Conservation (phyloP, 1,140 invertebrate genomes). For the Drosophila nasuta region DNA sequence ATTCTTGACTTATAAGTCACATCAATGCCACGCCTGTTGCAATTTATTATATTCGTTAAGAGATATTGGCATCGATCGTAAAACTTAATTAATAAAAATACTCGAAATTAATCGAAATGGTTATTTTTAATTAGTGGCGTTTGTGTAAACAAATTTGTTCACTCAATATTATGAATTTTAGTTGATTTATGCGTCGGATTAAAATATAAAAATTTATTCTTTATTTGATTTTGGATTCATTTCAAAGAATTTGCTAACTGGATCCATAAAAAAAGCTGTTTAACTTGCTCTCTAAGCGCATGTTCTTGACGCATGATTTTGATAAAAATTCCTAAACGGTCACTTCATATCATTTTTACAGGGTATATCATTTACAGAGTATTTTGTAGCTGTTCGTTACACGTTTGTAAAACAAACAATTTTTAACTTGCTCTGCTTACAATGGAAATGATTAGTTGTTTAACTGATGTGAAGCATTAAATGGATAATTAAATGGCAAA, state of each 20-base stretch:
- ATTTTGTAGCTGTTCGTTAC: neutral
- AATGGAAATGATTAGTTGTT: neutral
- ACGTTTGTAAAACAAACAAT: neutral
- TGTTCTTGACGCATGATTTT: too few relatives aligned
- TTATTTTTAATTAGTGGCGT: too few relatives aligned
- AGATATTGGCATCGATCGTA: neutral
- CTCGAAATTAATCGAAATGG: neutral
- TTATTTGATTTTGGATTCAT: too few relatives aligned
- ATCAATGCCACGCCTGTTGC: neutral
- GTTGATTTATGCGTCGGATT: too few relatives aligned
- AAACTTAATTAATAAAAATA: neutral
- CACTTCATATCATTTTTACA: neutral
- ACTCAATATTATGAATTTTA: too few relatives aligned
- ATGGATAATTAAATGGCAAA: neutral
- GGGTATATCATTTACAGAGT: neutral
- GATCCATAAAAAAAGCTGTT: too few relatives aligned
- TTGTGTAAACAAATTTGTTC: too few relatives aligned
- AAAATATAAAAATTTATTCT: too few relatives aligned
- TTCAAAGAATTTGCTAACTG: too few relatives aligned
- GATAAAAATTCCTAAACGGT: too few relatives aligned
- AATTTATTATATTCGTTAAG: neutral
- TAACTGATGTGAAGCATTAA: neutral
- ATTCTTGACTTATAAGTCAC: slow-evolving; percentile 9
- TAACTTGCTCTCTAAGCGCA: too few relatives aligned
- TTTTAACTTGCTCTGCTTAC: neutral